Evolutionary conservation across 2,113 vertebrate species (phyloP).

Genomic region (Oenanthe melanoleuca): DNA sequence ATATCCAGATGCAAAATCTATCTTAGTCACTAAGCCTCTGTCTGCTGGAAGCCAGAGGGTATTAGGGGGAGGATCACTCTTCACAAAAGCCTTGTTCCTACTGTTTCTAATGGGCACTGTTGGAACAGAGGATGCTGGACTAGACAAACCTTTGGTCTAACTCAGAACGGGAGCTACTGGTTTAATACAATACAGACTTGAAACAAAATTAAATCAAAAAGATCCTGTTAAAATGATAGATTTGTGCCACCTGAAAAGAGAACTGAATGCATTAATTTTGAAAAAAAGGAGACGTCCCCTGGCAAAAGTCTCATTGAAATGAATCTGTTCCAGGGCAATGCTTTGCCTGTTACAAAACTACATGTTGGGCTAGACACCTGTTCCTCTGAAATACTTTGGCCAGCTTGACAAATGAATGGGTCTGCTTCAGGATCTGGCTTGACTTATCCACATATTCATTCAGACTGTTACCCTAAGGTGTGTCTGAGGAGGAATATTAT

Average conservation of each 20-base stretch:
- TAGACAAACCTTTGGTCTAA: conserved; percentile 3
- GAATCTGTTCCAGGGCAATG: neutral
- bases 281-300: neutral
- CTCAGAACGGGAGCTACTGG: neutral
- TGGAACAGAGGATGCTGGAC: neutral
- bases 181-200: neutral
- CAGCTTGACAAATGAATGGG: neutral
- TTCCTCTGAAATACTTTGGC: neutral
- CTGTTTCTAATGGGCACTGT: neutral
- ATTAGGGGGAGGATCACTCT: neutral
- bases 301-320: conserved; percentile 20
- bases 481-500: neutral
- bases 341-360: neutral
- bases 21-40: neutral
- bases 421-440: neutral
- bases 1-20: conserved; percentile 21
- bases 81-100: neutral
- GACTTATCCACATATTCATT: neutral
- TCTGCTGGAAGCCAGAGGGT: neutral
- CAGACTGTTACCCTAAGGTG: neutral
- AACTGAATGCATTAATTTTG: neutral
- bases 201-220: conserved; percentile 42
- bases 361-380: neutral
- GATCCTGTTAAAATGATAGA: neutral
- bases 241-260: conserved; percentile 15